phyloP scores from a whole-genome alignment of 2,113 vertebrate species.

The Sorex fumeus region DNA sequence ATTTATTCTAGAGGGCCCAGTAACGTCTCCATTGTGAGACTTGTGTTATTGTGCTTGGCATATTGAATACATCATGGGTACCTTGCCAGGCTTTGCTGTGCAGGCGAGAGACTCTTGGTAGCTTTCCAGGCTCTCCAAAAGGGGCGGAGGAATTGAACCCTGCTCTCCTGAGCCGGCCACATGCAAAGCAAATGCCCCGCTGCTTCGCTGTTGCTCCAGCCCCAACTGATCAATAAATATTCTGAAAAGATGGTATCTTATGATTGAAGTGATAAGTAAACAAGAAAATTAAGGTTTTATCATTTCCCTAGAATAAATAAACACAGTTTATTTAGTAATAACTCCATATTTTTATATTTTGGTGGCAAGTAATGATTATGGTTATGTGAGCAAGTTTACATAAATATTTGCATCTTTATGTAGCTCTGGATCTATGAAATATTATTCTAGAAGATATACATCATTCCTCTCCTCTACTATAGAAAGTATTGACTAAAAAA shows the following conservation, averaged over 20 bases:
- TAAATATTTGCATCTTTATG: too few relatives aligned
- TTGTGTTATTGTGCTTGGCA: too few relatives aligned
- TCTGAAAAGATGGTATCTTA: neutral
- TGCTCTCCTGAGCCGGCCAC: too few relatives aligned
- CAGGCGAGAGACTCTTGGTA: too few relatives aligned
- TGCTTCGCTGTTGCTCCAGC: too few relatives aligned
- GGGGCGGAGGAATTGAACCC: too few relatives aligned
- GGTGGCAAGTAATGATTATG: neutral
- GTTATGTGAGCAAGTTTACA: neutral
- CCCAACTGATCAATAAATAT: neutral
- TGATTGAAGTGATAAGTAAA: neutral
- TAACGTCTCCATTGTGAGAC: too few relatives aligned
- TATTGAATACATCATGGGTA: too few relatives aligned
- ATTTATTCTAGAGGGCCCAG: too few relatives aligned
- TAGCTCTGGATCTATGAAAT: neutral
- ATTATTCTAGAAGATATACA: neutral
- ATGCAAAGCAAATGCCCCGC: too few relatives aligned
- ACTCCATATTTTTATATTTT: neutral
- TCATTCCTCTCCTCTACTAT: rapidly evolving
- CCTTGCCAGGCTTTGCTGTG: too few relatives aligned
- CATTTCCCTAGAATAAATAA: neutral
- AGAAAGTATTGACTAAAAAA: neutral
- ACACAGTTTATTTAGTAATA: neutral
- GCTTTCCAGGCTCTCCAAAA: too few relatives aligned
- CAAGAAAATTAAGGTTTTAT: neutral